Evolutionary conservation across 2,113 vertebrate species (phyloP), one percentile per base, ranked within the genome.

Genomic region (Pedetes capensis): DNA sequence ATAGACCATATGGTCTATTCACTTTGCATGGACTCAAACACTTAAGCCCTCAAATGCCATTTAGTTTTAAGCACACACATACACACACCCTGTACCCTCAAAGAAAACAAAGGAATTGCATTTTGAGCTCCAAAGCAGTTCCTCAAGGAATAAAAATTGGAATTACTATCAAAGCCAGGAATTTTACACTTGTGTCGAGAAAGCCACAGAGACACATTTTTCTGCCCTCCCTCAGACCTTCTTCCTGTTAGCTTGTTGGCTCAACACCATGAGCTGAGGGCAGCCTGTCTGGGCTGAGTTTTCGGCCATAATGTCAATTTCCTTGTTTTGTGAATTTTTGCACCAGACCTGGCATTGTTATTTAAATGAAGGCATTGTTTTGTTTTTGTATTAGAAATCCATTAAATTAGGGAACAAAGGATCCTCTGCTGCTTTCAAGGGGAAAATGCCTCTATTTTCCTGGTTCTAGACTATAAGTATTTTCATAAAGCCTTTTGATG

Each of bases 1-100:
- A 96, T 97, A 97, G 97, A 98, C 97, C 98, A 98, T 98, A 98
- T 98, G 98, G 97, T 96, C 97, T 97, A 97, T 97, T 98, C 97
- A 96, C 97, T 98, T 98, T 97, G 97, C 79, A 64, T 97, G 97
- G 92, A 96, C 98, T 98, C 96, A 98, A 97, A 98, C 97, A 97
- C 98, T 98, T 98, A 98, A 98, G 98, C 96, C 96, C 90, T 98
- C 97, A 98, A 98, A 98, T 97, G 93, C 94, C 74, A 74, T 94
- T 97, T 96, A 96, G 69, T 88, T 96, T 94, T 75, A 96, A 72
- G 34, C 39, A 75, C 32, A 74, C 6, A 51, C 55, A 79, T 25
- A 72, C 42, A 66, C 23, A 72, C 37, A 86, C 75, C 64, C 7
- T 11, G 34, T 87, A 51, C 66, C 44, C 53, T 94, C 74, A 93